Percentiles rank a stretch among this genome's conserved stretches.
Conservation (phyloP, 2,797 vertebrate species). For the Enoplosus armatus region DNA sequence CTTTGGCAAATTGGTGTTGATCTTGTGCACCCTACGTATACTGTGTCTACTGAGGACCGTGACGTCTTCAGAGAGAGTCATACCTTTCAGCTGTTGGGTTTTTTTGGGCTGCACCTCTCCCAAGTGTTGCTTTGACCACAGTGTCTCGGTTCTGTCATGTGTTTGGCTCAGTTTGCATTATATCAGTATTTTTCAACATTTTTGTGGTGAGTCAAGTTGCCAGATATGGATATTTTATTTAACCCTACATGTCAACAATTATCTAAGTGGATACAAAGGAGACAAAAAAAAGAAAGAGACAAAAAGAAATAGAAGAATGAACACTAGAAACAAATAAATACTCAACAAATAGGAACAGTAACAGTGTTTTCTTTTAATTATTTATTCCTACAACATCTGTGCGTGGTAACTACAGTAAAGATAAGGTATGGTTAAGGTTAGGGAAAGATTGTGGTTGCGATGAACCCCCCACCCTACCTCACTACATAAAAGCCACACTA, state of each 20-base stretch:
- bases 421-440: neutral
- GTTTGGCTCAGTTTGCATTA: slow-evolving; percentile 9
- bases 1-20: slow-evolving; percentile 17
- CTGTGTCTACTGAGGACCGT: neutral
- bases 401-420: too few species aligned
- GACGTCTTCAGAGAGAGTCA: neutral
- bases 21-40: neutral
- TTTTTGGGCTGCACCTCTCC: neutral
- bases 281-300: too few species aligned
- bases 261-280: neutral
- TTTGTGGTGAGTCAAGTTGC: neutral
- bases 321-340: neutral
- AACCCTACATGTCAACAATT: neutral
- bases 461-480: neutral
- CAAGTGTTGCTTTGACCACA: slow-evolving; percentile 2
- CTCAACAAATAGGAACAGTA: neutral
- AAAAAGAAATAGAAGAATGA: neutral
- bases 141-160: slow-evolving; percentile 1
- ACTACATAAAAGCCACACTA: neutral
- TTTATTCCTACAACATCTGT: neutral
- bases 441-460: neutral
- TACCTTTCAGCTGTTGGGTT: neutral
- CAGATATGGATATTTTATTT: neutral
- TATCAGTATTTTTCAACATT: slow-evolving; percentile 9
- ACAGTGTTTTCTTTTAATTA: too few species aligned